Evolutionary conservation across 2,797 vertebrate species (phyloP), one percentile per base, ranked within the genome.

Genomic region (Rousettus madagascariensis): DNA sequence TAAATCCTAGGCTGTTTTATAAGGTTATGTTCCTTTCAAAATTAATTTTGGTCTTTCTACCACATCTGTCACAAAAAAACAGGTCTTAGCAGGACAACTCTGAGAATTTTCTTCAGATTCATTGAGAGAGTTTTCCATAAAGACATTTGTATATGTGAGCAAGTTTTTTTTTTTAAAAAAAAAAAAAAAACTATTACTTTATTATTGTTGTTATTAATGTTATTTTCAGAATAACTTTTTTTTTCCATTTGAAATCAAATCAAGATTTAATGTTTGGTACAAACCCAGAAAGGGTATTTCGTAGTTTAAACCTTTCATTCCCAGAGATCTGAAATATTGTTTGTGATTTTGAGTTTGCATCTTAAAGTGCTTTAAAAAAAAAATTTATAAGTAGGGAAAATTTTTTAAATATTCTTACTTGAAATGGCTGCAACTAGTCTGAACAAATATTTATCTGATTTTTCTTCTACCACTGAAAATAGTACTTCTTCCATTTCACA

Each of bases 31-130:
- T 98, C 96, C 97, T 98, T 98, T 98, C 97, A 85, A 20, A 98
- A 97, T 98, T 98, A 96, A 97, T 97, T 98, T 98, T 94, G 97
- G 97, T 98, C 97, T 98, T 98, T 98, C 95, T 98, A 85, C 97
- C 97, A 53, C 98, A 98, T 98, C 96, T 96, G 97, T 98, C 98
- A 98, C 97, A 98, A 98, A 98, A 98, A 98, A 98, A 97, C 97
- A 98, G 97, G 97, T 98, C 97, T 98, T 98, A 97, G 97, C 15
- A 16, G 98, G 98, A 98, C 98, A 98, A 97, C 97, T 98, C 98
- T 98, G 98, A 98, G 97, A 98, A 98, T 98, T 98, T 97, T 97
- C 95, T 98, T 98, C 97, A 98, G 97, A 98, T 97, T 98, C 97
- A 93, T 97, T 98, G 98, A 98, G 97, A 98, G 95, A 97, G 95